Conservation (phyloP, 2,113 vertebrate species). For the Panthera tigris region DNA sequence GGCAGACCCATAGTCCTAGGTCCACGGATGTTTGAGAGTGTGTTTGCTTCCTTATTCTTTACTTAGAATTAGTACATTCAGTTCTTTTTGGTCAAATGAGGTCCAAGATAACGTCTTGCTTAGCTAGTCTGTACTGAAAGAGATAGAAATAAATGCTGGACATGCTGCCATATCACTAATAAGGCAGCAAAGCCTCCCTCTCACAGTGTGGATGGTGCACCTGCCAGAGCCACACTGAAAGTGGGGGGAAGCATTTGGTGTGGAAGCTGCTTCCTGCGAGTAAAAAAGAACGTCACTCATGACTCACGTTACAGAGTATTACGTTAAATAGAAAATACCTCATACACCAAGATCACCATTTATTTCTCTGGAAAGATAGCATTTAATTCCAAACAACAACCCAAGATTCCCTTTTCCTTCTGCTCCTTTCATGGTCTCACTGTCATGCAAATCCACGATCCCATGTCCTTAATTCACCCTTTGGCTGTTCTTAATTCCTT, state of each 20-base stretch:
- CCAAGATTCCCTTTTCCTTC: background rate
- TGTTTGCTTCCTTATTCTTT: constrained; percentile 44
- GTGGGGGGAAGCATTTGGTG: background rate
- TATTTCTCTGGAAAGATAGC: background rate
- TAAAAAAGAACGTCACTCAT: background rate
- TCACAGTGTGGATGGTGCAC: accelerated
- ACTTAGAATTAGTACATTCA: background rate
- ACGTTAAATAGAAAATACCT: background rate
- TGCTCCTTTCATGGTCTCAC: background rate
- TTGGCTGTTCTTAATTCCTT: background rate
- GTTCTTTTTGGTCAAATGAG: background rate
- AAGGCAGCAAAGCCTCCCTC: background rate
- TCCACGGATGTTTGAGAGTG: background rate
- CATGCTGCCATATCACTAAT: accelerated
- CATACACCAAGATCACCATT: background rate
- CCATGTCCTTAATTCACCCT: background rate
- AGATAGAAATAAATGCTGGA: too few species aligned
- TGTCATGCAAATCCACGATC: background rate
- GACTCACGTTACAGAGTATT: background rate
- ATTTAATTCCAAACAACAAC: background rate
- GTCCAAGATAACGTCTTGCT: background rate
- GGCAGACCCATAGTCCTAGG: background rate
- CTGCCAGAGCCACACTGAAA: accelerated
- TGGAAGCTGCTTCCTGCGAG: background rate
- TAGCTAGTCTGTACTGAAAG: background rate